Conservation (phyloP, 2,797 vertebrate species). For the Channa striata region DNA sequence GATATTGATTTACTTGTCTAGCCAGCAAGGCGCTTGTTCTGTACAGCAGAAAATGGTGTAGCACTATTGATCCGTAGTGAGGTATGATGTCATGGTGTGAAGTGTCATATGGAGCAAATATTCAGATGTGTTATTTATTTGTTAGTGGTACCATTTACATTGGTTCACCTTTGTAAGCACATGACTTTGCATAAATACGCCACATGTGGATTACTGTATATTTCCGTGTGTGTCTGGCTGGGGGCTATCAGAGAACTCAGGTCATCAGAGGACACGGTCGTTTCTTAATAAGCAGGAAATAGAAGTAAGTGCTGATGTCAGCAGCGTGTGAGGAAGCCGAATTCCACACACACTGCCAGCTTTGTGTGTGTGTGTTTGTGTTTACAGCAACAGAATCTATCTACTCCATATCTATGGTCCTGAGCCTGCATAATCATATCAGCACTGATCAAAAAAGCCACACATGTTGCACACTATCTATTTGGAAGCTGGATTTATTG, state of each 20-base stretch:
- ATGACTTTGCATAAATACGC: not conserved
- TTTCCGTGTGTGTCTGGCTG: slow-evolving; percentile 2
- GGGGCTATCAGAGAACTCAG: slow-evolving; percentile 24
- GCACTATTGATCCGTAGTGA: slow-evolving; percentile 49
- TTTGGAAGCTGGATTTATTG: slow-evolving; percentile 69
- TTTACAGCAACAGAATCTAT: slow-evolving; percentile 62
- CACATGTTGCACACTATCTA: slow-evolving; percentile 66
- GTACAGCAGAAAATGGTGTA: slow-evolving; percentile 39
- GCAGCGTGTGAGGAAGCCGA: slow-evolving; percentile 35
- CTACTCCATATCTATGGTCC: slow-evolving; percentile 53
- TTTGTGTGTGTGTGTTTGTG: slow-evolving; percentile 31
- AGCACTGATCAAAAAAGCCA: slow-evolving; percentile 66
- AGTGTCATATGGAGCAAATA: not conserved
- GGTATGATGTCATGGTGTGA: slow-evolving; percentile 31
- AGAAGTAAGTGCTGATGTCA: slow-evolving; percentile 52
- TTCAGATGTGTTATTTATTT: not conserved
- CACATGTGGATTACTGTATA: no score
- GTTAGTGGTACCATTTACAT: not conserved
- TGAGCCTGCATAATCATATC: slow-evolving; percentile 72
- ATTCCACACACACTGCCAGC: slow-evolving; percentile 19
- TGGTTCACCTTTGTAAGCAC: not conserved
- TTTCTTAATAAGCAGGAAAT: slow-evolving; percentile 52
- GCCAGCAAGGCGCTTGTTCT: slow-evolving; percentile 45
- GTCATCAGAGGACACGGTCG: slow-evolving; percentile 51
- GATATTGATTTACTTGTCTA: slow-evolving; percentile 64